These are phyloP conservation scores for Papilio elwesi DNA, from an alignment of 2,888 invertebrate genomes.

Conservation along the genomic window DNA sequence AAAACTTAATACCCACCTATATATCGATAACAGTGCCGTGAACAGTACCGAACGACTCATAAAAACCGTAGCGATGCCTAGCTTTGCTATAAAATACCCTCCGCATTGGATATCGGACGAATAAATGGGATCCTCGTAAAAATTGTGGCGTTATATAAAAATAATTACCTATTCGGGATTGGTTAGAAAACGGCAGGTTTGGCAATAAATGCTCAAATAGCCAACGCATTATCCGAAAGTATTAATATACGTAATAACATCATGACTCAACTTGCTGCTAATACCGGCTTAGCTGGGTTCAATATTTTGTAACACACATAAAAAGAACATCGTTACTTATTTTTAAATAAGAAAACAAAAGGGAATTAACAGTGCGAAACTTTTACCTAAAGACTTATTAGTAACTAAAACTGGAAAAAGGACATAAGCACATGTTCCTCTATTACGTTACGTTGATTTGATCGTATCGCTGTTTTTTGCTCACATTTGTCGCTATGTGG, in stretches of 20 bases:
- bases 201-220: slow-evolving; percentile 41
- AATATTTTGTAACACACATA: too few relatives aligned
- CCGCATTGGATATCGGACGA: slow-evolving; percentile 63
- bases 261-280: too few relatives aligned
- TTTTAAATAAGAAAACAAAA: too few relatives aligned
- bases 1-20: slow-evolving; percentile 62
- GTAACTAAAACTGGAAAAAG: too few relatives aligned
- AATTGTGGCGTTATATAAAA: slow-evolving; percentile 53
- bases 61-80: slow-evolving; percentile 56
- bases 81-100: slow-evolving; percentile 60
- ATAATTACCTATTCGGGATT: slow-evolving; percentile 51
- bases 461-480: too few relatives aligned
- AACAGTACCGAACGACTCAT: slow-evolving; percentile 60
- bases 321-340: too few relatives aligned
- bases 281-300: too few relatives aligned
- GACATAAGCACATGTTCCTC: too few relatives aligned
- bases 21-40: slow-evolving; percentile 63
- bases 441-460: too few relatives aligned
- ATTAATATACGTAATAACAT: slow-evolving; percentile 18
- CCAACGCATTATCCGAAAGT: slow-evolving; percentile 11
- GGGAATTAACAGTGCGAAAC: too few relatives aligned
- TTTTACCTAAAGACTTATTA: too few relatives aligned
- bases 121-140: slow-evolving; percentile 58
- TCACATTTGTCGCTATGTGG: slow-evolving; percentile 8
- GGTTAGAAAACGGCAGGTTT: slow-evolving; percentile 37